phyloP scores from a whole-genome alignment of 1,140 invertebrate genomes.

The Lethrus apterus region DNA sequence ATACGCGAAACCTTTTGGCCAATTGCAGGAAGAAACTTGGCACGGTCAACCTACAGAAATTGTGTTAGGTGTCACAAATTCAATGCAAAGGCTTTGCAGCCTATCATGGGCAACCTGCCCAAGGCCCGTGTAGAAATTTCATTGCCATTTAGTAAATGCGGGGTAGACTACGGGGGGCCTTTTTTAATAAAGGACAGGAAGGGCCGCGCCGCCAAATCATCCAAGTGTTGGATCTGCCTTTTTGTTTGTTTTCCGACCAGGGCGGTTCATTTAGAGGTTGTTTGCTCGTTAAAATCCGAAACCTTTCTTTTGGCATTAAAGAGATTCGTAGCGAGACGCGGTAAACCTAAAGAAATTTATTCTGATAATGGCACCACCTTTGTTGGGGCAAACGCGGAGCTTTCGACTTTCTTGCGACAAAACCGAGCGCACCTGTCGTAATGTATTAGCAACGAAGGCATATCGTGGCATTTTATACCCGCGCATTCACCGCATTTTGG shows the following conservation, averaged over 20 bases:
- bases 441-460: slow-evolving; percentile 20
- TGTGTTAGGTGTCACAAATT: not conserved
- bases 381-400: slow-evolving; percentile 10
- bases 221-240: slow-evolving; percentile 26
- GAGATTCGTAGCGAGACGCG: slow-evolving; percentile 17
- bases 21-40: not conserved
- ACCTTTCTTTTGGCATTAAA: slow-evolving; percentile 13
- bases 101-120: slow-evolving; percentile 21
- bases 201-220: slow-evolving; percentile 17
- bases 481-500: no score
- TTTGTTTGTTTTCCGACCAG: slow-evolving; percentile 41
- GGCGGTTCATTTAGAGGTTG: slow-evolving; percentile 41
- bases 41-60: not conserved
- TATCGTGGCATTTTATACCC: slow-evolving; percentile 43
- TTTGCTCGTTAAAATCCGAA: slow-evolving; percentile 24
- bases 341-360: slow-evolving; percentile 12
- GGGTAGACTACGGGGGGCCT: slow-evolving; percentile 33
- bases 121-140: slow-evolving; percentile 13
- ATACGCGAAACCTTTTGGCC: slow-evolving; percentile 3
- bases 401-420: not conserved
- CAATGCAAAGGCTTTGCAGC: not conserved
- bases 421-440: not conserved
- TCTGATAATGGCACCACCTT: slow-evolving; percentile 23
- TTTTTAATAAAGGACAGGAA: slow-evolving; percentile 13
- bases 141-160: slow-evolving; percentile 22